Evolutionary conservation across 1,140 invertebrate species (phyloP).

Genomic region (Elysia chlorotica): DNA sequence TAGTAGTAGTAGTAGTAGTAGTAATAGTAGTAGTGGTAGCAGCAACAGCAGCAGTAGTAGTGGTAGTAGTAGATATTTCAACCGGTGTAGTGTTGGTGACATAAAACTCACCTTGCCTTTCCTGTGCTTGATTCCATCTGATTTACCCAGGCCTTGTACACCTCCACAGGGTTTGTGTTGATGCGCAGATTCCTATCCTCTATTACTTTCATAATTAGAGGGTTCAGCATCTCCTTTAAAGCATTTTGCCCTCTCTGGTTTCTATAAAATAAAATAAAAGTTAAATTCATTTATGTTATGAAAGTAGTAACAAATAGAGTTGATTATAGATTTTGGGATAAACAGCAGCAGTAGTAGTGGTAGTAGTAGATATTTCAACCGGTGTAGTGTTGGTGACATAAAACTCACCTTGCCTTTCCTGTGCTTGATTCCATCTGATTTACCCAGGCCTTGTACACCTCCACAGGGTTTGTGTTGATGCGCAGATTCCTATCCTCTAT

Average conservation of each 20-base stretch:
- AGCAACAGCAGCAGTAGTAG: no score
- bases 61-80: no score
- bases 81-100: no score
- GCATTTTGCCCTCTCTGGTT: conserved; percentile 73
- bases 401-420: conserved; percentile 69
- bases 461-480: conserved; percentile 80
- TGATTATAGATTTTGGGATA: neutral
- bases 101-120: conserved; percentile 68
- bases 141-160: conserved; percentile 83
- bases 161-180: conserved; percentile 80
- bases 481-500: conserved; percentile 72
- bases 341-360: no score
- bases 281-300: no score
- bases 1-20: no score
- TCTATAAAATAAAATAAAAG: no score
- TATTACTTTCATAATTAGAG: conserved; percentile 72
- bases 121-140: conserved; percentile 77
- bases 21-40: no score
- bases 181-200: conserved; percentile 73
- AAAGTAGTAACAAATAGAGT: neutral
- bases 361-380: no score
- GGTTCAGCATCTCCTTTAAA: conserved; percentile 74
- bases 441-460: conserved; percentile 82
- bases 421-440: conserved; percentile 78
- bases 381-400: no score